phyloP scores from a whole-genome alignment of 2,888 invertebrate genomes.

The Drosophila hamatofila region DNA sequence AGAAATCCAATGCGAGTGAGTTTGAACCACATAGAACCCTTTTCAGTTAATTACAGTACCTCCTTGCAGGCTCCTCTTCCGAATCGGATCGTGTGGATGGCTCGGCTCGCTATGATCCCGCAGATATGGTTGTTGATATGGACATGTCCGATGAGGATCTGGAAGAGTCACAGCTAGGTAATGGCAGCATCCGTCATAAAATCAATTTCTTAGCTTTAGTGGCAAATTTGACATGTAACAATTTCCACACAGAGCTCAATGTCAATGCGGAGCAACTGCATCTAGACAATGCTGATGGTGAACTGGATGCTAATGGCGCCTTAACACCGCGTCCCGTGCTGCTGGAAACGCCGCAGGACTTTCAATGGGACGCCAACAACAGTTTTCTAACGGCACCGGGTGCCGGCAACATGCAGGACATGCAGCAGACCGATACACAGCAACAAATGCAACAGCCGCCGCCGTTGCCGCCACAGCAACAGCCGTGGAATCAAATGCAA shows the following conservation, averaged over 20 bases:
- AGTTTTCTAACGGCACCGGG: conserved; percentile 46
- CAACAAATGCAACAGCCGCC: conserved; percentile 55
- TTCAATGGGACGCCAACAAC: conserved; percentile 76
- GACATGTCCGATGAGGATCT: conserved; percentile 93
- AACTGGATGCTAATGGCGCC: conserved; percentile 59
- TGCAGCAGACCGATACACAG: conserved; percentile 58
- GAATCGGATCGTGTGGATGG: conserved; percentile 81
- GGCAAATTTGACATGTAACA: conserved; percentile 12
- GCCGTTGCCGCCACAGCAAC: conserved; percentile 53
- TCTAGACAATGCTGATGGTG: conserved; percentile 42
- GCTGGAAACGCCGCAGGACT: conserved; percentile 81
- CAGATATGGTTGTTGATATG: conserved; percentile 94
- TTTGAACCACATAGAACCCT: no score
- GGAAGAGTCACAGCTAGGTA: conserved; percentile 84
- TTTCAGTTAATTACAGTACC: no score
- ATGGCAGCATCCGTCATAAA: conserved; percentile 3
- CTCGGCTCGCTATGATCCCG: conserved; percentile 84
- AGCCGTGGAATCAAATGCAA: conserved; percentile 74
- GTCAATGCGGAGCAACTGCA: conserved; percentile 43
- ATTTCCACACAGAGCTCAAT: conserved; percentile 55
- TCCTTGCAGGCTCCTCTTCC: conserved; percentile 74
- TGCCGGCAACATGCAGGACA: conserved; percentile 58
- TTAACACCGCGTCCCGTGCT: conserved; percentile 73
- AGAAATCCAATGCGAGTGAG: conserved; percentile 81
- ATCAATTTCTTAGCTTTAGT: conserved; percentile 21